Evolutionary conservation across 1,140 invertebrate genomes (phyloP), one percentile per base, ranked within the genome.

Genomic region (Diplogasteroides magnus): DNA sequence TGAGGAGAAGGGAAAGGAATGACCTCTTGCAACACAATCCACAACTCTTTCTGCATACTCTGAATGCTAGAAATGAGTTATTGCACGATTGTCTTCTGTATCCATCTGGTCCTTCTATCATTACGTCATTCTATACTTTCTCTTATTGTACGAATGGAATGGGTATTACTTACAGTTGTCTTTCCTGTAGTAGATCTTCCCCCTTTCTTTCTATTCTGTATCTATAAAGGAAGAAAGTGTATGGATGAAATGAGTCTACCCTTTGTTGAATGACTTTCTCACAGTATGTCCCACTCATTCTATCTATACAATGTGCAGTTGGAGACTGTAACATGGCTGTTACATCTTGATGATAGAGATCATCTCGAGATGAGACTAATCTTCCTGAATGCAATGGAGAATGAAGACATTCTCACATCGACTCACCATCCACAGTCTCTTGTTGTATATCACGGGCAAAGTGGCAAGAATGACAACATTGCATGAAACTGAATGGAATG

Each of bases 31-130:
- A 69, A 65, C 75, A 76, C 65, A 74, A 76, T 32, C 75, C 75
- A 58, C 75, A 76, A 3, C 69, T 76, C 62, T 73, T 75, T 61
- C 75, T 61, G 60, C 75, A 76, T 19, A 76, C 75, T 32, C 75
- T 27, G 57, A 76, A 76, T 13, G 75, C 75, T 25, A 76, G 68
- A 15, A 70, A 64, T 26, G 74, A 65, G n/a, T n/a, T n/a, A n/a
- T n/a, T n/a, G n/a, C n/a, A n/a, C n/a, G n/a, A n/a, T n/a, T n/a
- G n/a, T n/a, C n/a, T n/a, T n/a, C n/a, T n/a, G n/a, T n/a, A n/a
- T n/a, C n/a, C n/a, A n/a, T n/a, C n/a, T n/a, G n/a, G n/a, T n/a
- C n/a, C n/a, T n/a, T n/a, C n/a, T n/a, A n/a, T n/a, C n/a, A n/a
- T n/a, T n/a, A n/a, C n/a, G n/a, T n/a, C n/a, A n/a, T n/a, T n/a